Base-by-base conservation (phyloP, 2,888 invertebrate species). In the Heliconius ismenius region DNA sequence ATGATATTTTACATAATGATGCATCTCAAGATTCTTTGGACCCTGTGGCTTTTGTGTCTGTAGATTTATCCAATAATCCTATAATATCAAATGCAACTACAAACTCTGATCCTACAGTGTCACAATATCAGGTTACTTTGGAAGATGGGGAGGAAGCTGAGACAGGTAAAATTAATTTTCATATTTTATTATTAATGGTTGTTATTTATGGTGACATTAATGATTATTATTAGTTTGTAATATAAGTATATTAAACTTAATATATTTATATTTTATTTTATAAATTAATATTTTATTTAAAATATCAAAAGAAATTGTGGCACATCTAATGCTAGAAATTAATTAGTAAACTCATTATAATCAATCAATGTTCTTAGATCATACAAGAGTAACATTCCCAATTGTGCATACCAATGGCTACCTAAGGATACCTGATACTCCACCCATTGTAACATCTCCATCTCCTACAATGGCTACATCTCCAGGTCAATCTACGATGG, bases 91-190 rank as follows among this genome's bases (percentile, higher is more conserved):
- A 82, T 63, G 13, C 73, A 54, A 76, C 70, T 36, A 65, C 77
- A 63, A 85, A 80, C 76, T 75, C 83, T 73, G 88, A 90, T 64
- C 88, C 88, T 10, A 78, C 86, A 68, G 76, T 82, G 18, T 83
- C 87, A 58, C 88, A 89, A 73, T 94, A 93, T 81, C 91, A 93
- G 82, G 94, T 93, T 32, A 93, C 93, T 24, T 87, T 93, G 89
- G 94, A 92, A 83, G 93, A 93, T 83, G 91, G 90, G 26, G 93
- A 93, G 82, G 93, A 93, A 77, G 79, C 77, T 79, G 90, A 92
- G 60, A 79, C 86, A 86, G 91, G 93, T 93, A 78, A 75, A 54
- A 58, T 73, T 77, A 74, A 65, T 74, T 69, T 77, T 7, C 24
- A 15, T 43, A 67, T 39, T 39, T 6, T 54, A 54, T 54, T n/a